A percentile compares a stretch with the other conserved stretches of the same genome.
Evolutionary conservation across 2,113 vertebrate species (phyloP).

Genomic region (Lanius collurio): DNA sequence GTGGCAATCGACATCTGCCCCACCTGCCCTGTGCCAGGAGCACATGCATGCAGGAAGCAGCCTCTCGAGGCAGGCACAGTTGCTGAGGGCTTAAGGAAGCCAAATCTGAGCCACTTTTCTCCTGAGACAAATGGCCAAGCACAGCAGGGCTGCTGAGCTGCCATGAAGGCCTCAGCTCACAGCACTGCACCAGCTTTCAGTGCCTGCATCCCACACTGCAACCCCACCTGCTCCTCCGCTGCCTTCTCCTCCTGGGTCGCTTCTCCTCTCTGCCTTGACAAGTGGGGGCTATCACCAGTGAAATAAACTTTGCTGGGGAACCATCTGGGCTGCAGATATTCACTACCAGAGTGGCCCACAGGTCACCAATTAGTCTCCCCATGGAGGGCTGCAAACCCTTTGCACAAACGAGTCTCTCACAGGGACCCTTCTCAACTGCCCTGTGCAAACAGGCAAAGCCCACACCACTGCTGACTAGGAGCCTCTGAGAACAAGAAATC

Average conservation of each 20-base stretch:
- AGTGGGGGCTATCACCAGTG: neutral
- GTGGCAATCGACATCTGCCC: fast-evolving
- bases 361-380: fast-evolving
- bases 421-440: neutral
- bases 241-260: neutral
- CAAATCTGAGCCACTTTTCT: neutral
- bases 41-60: fast-evolving
- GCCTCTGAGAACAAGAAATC: neutral
- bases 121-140: neutral
- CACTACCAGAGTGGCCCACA: too few relatives aligned
- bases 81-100: neutral
- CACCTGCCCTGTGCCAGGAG: neutral
- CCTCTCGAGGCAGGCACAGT: neutral
- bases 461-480: neutral
- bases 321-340: neutral
- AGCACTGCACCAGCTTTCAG: neutral
- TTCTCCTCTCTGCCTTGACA: neutral
- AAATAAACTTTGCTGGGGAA: neutral
- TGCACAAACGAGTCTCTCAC: fast-evolving
- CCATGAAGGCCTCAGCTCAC: neutral
- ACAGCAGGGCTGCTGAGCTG: fast-evolving
- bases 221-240: too few relatives aligned
- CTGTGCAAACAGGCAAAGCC: neutral
- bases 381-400: neutral
- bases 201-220: fast-evolving